These are phyloP conservation scores for Hippocampus abdominalis DNA, from an alignment of 2,113 vertebrate species.

Conservation along the genomic window DNA sequence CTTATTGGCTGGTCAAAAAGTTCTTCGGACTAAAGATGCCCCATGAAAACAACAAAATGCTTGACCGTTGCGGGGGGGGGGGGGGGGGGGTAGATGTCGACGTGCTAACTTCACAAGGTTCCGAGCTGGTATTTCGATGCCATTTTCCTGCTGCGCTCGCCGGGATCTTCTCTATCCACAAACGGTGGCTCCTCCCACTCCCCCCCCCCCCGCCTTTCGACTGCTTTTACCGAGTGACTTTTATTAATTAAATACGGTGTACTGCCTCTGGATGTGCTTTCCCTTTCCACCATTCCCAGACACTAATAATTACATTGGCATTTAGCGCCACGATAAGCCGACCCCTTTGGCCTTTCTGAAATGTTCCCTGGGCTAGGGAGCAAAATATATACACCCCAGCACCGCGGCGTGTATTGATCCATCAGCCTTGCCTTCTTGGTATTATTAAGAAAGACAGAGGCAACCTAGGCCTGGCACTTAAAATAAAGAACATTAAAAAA, in stretches of 20 bases:
- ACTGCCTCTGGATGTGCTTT: constrained; percentile 61
- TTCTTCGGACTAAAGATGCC: not conserved
- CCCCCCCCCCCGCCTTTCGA: constrained; percentile 22
- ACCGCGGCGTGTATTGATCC: constrained; percentile 55
- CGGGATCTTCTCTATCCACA: not conserved
- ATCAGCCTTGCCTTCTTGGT: constrained; percentile 21
- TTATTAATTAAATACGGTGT: constrained; percentile 76
- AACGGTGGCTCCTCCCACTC: constrained; percentile 1
- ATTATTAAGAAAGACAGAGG: constrained; percentile 34
- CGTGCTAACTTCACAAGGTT: not conserved
- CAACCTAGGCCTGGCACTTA: not conserved
- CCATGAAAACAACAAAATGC: not conserved
- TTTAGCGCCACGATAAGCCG: constrained; percentile 67
- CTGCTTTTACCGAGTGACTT: constrained; percentile 66
- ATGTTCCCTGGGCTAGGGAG: constrained; percentile 59
- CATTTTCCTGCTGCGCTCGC: not conserved
- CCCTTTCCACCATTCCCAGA: constrained; percentile 67
- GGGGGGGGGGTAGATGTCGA: too few species aligned
- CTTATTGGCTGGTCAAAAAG: not conserved
- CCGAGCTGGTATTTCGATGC: not conserved
- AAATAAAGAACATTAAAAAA: not conserved
- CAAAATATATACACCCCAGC: constrained; percentile 54
- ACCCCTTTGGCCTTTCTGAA: constrained; percentile 71
- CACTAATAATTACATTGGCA: constrained; percentile 77
- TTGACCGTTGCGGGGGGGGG: not conserved